phyloP scores from a whole-genome alignment of 2,113 vertebrate species.

The Octodon degus region DNA sequence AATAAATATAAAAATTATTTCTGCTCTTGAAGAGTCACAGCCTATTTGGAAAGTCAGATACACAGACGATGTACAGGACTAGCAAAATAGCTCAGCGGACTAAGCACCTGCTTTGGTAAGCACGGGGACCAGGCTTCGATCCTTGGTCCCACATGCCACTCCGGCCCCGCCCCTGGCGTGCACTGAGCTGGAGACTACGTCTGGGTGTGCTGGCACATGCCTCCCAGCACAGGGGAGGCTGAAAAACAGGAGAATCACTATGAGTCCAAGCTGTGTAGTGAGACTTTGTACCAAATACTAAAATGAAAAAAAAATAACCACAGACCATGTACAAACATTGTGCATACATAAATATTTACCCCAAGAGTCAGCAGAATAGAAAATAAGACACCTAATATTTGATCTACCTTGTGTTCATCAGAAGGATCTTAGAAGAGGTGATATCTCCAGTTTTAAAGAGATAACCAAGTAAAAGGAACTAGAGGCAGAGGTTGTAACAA shows the following conservation, averaged over 20 bases:
- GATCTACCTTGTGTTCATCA: not conserved
- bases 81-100: no score
- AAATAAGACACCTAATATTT: not conserved
- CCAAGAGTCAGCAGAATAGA: not conserved
- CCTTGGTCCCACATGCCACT: no score
- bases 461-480: not conserved
- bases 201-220: no score
- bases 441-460: not conserved
- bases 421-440: not conserved
- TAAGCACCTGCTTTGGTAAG: no score
- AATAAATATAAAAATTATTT: not conserved
- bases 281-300: no score
- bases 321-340: not conserved
- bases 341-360: not conserved
- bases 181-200: no score
- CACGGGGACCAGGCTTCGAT: no score
- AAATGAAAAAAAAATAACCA: no score
- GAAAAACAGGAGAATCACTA: no score
- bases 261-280: no score
- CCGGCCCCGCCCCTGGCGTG: no score
- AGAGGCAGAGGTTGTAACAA: not conserved
- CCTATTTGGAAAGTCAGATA: constrained; percentile 42
- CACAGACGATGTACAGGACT: not conserved
- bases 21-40: not conserved
- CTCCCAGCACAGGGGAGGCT: no score